Base-by-base conservation (phyloP, 2,797 vertebrate genomes). In the Propithecus deckenii region DNA sequence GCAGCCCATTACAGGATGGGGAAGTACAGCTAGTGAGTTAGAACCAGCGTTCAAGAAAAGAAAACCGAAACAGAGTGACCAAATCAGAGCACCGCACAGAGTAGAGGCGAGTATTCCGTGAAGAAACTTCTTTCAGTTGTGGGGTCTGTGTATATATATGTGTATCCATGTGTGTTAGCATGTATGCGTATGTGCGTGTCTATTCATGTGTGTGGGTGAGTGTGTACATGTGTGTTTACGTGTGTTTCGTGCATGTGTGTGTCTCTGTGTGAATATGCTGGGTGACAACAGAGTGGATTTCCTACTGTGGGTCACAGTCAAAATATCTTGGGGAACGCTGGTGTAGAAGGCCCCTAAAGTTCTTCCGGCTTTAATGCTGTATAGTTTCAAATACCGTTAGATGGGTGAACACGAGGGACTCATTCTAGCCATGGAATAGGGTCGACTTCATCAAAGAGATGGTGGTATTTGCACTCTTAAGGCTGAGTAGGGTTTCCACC, bases 51-150 rank as follows among this genome's bases (percentile, higher is more conserved):
- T 67, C 11, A 20, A 84, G 78, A 46, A 75, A 23, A 30, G 22
- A 46, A 55, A 5, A 52, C 32, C 15, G 18, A 74, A 50, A 10
- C 3, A 14, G 48, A 72, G 25, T 11, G 46, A 46, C 22, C 3
- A 1, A 14, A 35, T 32, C n/a, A 50, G 69, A 32, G 22, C 28
- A 52, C 2, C 0, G 3, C 23, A 17, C 32, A n/a, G 0, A 8
- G 7, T 12, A 74, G 76, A 38, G n/a, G 9, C 4, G 50, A 83
- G 3, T 2, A 2, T 28, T 13, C 13, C 4, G 8, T 4, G 74
- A 71, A 94, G 59, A 71, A 83, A n/a, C 20, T 18, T 41, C 13
- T 63, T 80, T 43, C 8, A 8, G 20, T 11, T 61, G 63, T 52
- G 28, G 28, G 28, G 35, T 67, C 18, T 65, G 48, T 75, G 63